Base-by-base conservation (phyloP, 2,888 invertebrate species). In the Mythimna lalbum region DNA sequence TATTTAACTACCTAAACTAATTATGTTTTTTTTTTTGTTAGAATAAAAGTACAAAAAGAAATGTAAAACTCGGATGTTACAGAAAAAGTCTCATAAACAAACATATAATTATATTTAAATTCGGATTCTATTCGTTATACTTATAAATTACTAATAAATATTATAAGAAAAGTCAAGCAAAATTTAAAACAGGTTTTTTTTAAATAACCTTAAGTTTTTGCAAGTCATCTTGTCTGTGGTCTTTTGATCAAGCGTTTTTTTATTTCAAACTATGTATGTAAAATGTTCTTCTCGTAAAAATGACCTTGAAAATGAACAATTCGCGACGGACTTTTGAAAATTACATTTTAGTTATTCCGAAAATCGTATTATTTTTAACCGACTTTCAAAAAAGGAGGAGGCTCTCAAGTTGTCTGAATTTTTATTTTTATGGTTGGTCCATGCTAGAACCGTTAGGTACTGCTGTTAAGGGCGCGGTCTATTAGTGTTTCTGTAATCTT, bases 1-100 rank as follows among this genome's bases (percentile, higher is more conserved):
- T 43, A 17, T 43, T 43, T 4, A 7, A 7, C n/a, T 49, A 60
- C 43, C 23, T 27, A 55, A 50, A 52, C 60, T 71, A 73, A 73
- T 43, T 43, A 43, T 23, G 9, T 43, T 36, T 12, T 21, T 27
- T n/a, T 49, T 57, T 21, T 19, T 62, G 36, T 50, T 31, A 12
- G 0, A 27, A 3, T n/a, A 4, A 39, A 49, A 21, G 0, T 39
- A 55, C 5, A 33, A 47, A 65, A 47, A 43, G 23, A 0, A n/a
- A 43, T 43, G 39, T 33, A 17, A 14, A 55, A 27, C 17, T 36
- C 1, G 1, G 3, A 31, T 50, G 14, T 43, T 17, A 6, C 23
- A 36, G 31, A 59, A 17, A 43, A 43, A 1, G 17, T 17, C 17
- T 43, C 14, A 17, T 17, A 17, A 17, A 17, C 4, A 43, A 43